Conservation (phyloP, 2,797 vertebrate genomes). For the Gallinago stenura region DNA sequence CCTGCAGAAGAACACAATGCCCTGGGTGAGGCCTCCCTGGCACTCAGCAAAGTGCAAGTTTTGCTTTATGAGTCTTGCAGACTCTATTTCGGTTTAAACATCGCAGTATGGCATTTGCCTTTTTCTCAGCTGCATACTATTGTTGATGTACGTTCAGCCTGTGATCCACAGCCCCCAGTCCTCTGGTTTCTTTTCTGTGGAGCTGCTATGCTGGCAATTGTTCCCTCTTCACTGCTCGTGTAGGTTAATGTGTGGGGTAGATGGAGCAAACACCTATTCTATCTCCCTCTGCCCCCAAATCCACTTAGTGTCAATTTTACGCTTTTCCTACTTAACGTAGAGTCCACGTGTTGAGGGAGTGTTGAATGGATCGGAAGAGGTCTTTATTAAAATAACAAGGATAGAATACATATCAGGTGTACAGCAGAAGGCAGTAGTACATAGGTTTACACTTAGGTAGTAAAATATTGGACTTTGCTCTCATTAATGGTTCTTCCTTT, state of each 20-base stretch:
- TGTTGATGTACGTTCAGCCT: neutral
- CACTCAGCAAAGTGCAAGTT: neutral
- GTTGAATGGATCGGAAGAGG: neutral
- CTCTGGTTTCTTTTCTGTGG: neutral
- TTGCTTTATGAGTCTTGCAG: constrained; percentile 19
- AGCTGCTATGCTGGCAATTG: neutral
- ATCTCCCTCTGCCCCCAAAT: neutral
- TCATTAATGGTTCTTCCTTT: neutral
- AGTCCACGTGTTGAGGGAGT: rapidly evolving
- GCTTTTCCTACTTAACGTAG: neutral
- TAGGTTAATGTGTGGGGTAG: neutral
- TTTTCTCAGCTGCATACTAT: constrained; percentile 48
- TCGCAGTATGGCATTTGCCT: neutral
- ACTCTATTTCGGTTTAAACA: constrained; percentile 22
- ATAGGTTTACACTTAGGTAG: neutral
- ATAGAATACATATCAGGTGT: neutral
- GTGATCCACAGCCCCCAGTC: neutral
- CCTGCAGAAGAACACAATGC: constrained; percentile 40
- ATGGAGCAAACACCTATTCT: neutral
- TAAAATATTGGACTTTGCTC: neutral
- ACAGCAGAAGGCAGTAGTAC: neutral
- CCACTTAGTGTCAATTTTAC: neutral
- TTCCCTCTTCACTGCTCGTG: neutral
- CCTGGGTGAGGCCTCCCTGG: neutral
- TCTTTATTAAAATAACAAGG: neutral